These are phyloP conservation scores for Helarctos malayanus DNA, from an alignment of 2,797 vertebrate species.

Conservation along the genomic window DNA sequence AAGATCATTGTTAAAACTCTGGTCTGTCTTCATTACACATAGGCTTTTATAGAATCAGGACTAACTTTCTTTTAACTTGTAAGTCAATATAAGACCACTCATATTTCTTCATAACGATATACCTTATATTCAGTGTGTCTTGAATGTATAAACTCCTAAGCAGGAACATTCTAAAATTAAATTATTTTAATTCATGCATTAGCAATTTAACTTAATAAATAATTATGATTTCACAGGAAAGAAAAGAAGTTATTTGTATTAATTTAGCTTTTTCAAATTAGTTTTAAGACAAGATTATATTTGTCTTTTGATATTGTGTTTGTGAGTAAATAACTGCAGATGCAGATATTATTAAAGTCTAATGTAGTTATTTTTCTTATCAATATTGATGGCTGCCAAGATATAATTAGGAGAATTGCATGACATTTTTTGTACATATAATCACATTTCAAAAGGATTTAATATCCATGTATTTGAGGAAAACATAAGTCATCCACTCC, in stretches of 20 bases:
- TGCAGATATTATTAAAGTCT: background rate
- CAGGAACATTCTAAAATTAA: background rate
- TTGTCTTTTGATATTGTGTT: background rate
- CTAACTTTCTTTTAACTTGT: background rate
- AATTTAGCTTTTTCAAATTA: background rate
- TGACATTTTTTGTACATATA: background rate
- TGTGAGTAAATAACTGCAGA: background rate
- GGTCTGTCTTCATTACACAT: background rate
- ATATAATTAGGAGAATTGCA: background rate
- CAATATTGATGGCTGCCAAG: background rate
- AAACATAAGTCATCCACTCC: background rate
- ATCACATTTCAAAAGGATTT: background rate
- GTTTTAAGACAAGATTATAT: background rate
- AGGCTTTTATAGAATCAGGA: background rate
- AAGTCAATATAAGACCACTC: background rate
- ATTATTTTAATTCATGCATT: background rate
- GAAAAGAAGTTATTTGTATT: background rate
- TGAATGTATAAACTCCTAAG: background rate
- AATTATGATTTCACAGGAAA: background rate
- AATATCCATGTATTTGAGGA: background rate
- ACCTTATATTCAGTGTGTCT: background rate
- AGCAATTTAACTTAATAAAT: background rate
- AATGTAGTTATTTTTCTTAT: background rate
- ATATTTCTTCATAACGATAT: background rate
- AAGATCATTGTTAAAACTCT: background rate